Conservation (phyloP, 2,888 invertebrate genomes). For the Lottia gigantea region DNA sequence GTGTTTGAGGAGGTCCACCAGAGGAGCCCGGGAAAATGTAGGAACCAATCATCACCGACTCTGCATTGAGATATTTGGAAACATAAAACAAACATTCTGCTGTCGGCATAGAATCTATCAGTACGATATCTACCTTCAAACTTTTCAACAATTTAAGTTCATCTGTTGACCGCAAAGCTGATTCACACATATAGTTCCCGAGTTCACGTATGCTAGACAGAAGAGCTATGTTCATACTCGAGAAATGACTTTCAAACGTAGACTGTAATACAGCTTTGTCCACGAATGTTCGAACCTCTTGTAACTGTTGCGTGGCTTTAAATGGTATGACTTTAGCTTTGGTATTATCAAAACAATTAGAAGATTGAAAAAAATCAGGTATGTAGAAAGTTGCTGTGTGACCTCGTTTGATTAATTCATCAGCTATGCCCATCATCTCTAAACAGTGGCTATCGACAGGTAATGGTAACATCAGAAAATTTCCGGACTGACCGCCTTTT, state of each 20-base stretch:
- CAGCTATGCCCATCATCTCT: constrained; percentile 11
- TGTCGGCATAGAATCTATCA: not conserved
- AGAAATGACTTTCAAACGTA: too few relatives aligned
- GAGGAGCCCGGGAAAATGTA: not conserved
- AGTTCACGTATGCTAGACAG: not conserved
- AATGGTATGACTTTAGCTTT: not conserved
- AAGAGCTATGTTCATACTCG: not conserved
- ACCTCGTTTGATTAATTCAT: constrained; percentile 19
- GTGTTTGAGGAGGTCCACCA: constrained; percentile 1
- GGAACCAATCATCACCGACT: not conserved
- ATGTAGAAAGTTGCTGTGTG: constrained; percentile 16
- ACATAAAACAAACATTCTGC: not conserved
- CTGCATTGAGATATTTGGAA: not conserved
- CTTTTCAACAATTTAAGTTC: not conserved
- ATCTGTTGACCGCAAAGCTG: not conserved
- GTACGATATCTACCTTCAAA: not conserved
- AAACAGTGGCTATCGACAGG: constrained; percentile 13
- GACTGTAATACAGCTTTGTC: too few relatives aligned
- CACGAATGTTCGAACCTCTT: too few relatives aligned
- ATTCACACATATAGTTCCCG: not conserved
- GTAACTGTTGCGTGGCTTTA: not conserved
- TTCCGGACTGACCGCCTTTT: not conserved
- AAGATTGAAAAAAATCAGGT: not conserved
- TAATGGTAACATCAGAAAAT: constrained; percentile 13
- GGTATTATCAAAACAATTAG: not conserved